Evolutionary conservation across 2,888 invertebrate genomes (phyloP).

Genomic region (Limnephilus rhombicus): DNA sequence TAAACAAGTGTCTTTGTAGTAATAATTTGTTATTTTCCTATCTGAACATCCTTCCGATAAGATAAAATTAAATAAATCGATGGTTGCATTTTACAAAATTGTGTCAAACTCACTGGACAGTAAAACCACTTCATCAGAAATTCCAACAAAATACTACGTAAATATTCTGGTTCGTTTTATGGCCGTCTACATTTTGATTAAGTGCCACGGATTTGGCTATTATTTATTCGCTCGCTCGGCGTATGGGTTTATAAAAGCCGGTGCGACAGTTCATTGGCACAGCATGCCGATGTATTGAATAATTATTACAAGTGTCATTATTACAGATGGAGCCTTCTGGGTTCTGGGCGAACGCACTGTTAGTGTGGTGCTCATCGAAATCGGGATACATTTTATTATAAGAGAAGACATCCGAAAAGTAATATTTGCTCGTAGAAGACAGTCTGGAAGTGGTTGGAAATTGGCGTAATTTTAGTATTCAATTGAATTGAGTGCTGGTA

Average conservation of each 20-base stretch:
- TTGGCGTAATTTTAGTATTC: too few species aligned
- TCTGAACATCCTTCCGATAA: background rate
- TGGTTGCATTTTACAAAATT: background rate
- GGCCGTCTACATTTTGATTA: background rate
- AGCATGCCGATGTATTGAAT: background rate
- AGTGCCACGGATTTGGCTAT: background rate
- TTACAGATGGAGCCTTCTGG: background rate
- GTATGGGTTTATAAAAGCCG: background rate
- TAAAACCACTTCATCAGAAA: background rate
- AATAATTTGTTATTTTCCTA: background rate
- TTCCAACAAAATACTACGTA: background rate
- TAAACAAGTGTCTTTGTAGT: background rate
- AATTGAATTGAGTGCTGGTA: too few species aligned
- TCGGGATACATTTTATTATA: background rate
- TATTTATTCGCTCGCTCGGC: background rate
- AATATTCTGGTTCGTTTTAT: background rate
- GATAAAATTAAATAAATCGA: background rate
- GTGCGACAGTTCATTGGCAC: constrained; percentile 10
- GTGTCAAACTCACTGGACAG: background rate
- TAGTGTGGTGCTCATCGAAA: background rate
- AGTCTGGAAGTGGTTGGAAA: too few species aligned
- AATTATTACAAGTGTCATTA: background rate
- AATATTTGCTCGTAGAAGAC: too few species aligned
- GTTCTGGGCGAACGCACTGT: background rate
- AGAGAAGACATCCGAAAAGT: background rate